These are phyloP conservation scores for Bryconaethiops microstoma DNA, from an alignment of 2,797 vertebrate species.

Conservation along the genomic window DNA sequence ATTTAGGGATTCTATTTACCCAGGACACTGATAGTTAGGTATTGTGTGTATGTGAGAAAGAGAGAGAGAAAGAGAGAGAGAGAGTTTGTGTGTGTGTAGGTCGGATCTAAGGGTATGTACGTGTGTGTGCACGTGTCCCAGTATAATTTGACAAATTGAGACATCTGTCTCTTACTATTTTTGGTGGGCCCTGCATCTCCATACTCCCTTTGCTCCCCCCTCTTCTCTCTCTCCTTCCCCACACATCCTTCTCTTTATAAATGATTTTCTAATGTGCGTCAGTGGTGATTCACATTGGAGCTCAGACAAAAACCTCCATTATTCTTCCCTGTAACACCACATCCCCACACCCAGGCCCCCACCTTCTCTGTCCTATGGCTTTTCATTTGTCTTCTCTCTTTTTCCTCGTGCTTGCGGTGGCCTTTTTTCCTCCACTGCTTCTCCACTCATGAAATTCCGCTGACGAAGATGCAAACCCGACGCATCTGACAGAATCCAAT, in stretches of 20 bases:
- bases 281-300: conserved; percentile 42
- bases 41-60: background rate
- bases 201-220: conserved; percentile 18
- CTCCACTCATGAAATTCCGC: conserved; percentile 48
- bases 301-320: conserved; percentile 44
- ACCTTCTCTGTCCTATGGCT: conserved; percentile 42
- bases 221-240: conserved; percentile 19
- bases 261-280: conserved; percentile 49
- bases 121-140: conserved; percentile 14
- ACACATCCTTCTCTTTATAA: conserved; percentile 23
- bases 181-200: conserved; percentile 38
- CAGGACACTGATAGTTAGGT: background rate
- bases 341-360: background rate
- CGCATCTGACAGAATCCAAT: conserved; percentile 41
- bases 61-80: background rate
- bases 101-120: no score
- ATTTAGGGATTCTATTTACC: background rate
- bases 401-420: conserved; percentile 28
- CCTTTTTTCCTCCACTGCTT: background rate
- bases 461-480: conserved; percentile 53
- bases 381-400: conserved; percentile 45
- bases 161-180: conserved; percentile 48
- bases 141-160: conserved; percentile 46
- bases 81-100: no score
- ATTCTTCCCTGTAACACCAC: conserved; percentile 27